Conservation (phyloP, 2,888 invertebrate species). For the Dinocampus coccinellae region DNA sequence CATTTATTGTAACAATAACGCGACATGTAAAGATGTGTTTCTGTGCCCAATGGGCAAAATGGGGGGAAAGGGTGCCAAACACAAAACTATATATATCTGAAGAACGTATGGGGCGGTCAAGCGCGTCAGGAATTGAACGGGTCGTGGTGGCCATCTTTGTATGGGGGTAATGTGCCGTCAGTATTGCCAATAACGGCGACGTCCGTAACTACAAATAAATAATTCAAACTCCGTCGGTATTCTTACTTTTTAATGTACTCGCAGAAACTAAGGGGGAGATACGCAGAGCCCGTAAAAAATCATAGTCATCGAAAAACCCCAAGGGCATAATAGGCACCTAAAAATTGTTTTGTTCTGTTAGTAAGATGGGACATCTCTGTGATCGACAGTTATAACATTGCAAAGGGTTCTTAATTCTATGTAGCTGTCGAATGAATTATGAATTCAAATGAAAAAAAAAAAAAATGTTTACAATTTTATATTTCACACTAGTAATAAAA, state of each 20-base stretch:
- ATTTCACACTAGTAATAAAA: no score
- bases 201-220: background rate
- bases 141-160: conserved; percentile 45
- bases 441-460: no score
- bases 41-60: conserved; percentile 40
- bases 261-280: no score
- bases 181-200: background rate
- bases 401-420: no score
- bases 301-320: no score
- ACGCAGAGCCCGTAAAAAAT: no score
- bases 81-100: conserved; percentile 42
- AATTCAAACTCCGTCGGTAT: background rate
- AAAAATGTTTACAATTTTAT: no score
- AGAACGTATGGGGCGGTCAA: conserved; percentile 42
- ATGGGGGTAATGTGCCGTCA: conserved; percentile 13
- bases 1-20: conserved; percentile 41
- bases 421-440: no score
- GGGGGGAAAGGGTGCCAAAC: conserved; percentile 41
- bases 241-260: background rate
- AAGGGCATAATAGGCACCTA: no score
- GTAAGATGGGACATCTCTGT: no score
- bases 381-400: no score
- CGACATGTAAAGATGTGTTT: conserved; percentile 43
- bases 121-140: conserved; percentile 46
- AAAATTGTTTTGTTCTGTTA: no score